These are phyloP conservation scores for Urechis unicinctus DNA, from an alignment of 2,888 invertebrate genomes.

Conservation along the genomic window DNA sequence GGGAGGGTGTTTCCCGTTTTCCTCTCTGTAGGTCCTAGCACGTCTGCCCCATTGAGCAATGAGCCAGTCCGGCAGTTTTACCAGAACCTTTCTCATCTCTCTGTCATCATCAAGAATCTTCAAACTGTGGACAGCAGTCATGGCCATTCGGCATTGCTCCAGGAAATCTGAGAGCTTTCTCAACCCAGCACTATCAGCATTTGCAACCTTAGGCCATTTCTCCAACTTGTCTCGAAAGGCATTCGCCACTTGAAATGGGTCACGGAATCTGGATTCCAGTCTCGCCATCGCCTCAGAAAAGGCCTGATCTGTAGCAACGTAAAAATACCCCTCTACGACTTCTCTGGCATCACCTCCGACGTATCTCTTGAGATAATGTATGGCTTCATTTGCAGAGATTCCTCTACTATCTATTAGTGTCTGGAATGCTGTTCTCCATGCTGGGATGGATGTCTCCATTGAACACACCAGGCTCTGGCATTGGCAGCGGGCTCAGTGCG, in stretches of 20 bases:
- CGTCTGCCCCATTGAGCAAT: constrained; percentile 10
- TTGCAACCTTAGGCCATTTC: not conserved
- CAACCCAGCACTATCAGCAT: not conserved
- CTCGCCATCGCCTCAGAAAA: constrained; percentile 15
- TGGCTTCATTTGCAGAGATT: constrained; percentile 13
- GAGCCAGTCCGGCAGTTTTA: constrained; percentile 16
- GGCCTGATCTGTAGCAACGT: constrained; percentile 9
- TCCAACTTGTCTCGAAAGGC: not conserved
- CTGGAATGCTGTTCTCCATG: constrained; percentile 20
- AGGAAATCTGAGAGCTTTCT: not conserved
- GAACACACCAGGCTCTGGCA: constrained; percentile 16
- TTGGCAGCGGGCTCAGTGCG: constrained; percentile 10
- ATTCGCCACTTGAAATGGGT: constrained; percentile 14
- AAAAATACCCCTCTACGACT: constrained; percentile 20
- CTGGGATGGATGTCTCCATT: constrained; percentile 16
- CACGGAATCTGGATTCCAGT: constrained; percentile 18
- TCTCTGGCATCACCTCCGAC: constrained; percentile 16
- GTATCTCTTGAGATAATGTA: constrained; percentile 20
- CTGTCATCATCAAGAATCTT: not conserved
- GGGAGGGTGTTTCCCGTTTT: constrained; percentile 4
- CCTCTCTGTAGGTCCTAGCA: constrained; percentile 6
- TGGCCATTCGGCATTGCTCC: not conserved
- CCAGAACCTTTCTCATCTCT: constrained; percentile 15
- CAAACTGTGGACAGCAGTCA: not conserved
- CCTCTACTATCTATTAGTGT: constrained; percentile 10